Percentiles rank a stretch among this genome's conserved stretches.
Conservation (phyloP, 2,888 invertebrate species). For the Silvanus unidentatus region DNA sequence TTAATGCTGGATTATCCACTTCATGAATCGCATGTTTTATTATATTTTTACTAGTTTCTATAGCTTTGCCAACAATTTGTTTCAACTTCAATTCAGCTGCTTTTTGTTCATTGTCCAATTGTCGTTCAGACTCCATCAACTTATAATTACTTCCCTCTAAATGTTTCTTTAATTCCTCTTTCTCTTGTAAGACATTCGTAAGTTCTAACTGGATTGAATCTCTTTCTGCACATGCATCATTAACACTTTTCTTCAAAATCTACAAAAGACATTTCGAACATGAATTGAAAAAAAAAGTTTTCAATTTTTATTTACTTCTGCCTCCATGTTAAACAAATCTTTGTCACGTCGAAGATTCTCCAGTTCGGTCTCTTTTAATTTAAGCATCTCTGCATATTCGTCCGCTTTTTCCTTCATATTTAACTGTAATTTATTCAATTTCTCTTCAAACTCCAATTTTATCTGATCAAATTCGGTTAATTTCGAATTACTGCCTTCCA, state of each 20-base stretch:
- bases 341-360: conserved; percentile 38
- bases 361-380: conserved; percentile 38
- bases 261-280: conserved; percentile 36
- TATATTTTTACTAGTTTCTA: conserved; percentile 39
- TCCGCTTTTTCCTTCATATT: conserved; percentile 33
- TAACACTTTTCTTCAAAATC: conserved; percentile 59
- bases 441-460: conserved; percentile 46
- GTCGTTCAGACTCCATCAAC: conserved; percentile 40
- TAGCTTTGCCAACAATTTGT: conserved; percentile 33
- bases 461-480: conserved; percentile 40
- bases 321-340: conserved; percentile 42
- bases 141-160: conserved; percentile 32
- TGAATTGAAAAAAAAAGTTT: neutral
- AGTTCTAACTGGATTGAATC: conserved; percentile 59
- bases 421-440: conserved; percentile 30
- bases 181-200: conserved; percentile 62
- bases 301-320: conserved; percentile 30
- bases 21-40: conserved; percentile 47
- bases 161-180: conserved; percentile 51
- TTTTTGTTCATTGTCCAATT: conserved; percentile 41
- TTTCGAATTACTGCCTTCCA: conserved; percentile 32
- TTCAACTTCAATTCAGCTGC: conserved; percentile 30
- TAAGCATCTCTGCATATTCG: conserved; percentile 37
- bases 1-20: conserved; percentile 62
- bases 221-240: conserved; percentile 58